Base-by-base conservation (phyloP, 2,797 vertebrate species). In the Pampus argenteus region DNA sequence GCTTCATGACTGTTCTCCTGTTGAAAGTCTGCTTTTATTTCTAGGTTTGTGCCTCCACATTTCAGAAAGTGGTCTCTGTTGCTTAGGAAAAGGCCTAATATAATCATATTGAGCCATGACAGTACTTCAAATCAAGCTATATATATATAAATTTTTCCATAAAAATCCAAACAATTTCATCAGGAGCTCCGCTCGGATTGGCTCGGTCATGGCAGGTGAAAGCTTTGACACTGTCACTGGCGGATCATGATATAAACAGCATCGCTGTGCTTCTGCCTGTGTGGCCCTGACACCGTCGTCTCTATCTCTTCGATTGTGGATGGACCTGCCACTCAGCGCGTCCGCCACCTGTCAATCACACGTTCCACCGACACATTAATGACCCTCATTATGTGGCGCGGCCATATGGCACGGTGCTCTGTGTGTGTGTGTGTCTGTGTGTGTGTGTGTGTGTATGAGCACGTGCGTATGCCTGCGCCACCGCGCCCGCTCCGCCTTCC, bases 321-420 rank as follows among this genome's bases (percentile, higher is more conserved):
- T 64, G 66, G 83, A 84, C 62, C 84, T 88, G 90, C 81, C 87
- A 86, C 79, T 91, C 89, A 79, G 72, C 6, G 40, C 62, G 28
- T 62, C 31, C 70, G 36, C 86, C 83, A 79, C 82, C 82, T 89
- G 91, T 88, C 92, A 91, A 89, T 93, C 92, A 91, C 77, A 52
- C 54, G 54, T 70, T 60, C 60, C 74, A 22, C 28, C 23, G 71
- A 73, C 76, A 81, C 81, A 81, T 79, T 82, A 88, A 91, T 85
- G 88, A 87, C 92, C 88, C 90, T 93, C 88, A 91, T 93, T 92
- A 92, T 76, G 79, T 64, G 45, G 34, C 9, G 3, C 1, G 42
- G 60, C 86, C 86, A 88, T 91, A 88, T 89, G 92, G 85, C 74
- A 1, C 4, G 2, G 13, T 3, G 23, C 45, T 59, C 2, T 38